Conservation (phyloP, 2,113 vertebrate species). For the Atlantisia rogersi region DNA sequence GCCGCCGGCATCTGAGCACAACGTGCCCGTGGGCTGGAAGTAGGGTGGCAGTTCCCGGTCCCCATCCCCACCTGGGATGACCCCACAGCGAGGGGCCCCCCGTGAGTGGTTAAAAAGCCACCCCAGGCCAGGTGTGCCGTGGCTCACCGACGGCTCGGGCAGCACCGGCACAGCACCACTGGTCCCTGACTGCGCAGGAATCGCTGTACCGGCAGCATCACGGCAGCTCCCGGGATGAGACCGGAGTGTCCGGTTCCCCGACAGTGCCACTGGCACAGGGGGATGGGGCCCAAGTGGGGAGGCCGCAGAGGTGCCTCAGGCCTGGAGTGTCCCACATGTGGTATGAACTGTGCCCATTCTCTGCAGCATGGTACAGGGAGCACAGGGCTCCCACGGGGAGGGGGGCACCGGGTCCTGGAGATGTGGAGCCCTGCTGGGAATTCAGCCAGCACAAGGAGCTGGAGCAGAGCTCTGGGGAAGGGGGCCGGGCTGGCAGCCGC, state of each 20-base stretch:
- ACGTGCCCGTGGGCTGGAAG: fast-evolving
- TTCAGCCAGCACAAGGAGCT: neutral
- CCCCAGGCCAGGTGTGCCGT: fast-evolving
- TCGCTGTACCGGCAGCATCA: no score
- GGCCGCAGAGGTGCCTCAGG: fast-evolving
- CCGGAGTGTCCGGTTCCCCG: neutral
- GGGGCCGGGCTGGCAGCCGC: conserved; percentile 24
- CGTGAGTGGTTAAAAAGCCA: fast-evolving
- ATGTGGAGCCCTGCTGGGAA: neutral
- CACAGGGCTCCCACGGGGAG: no score
- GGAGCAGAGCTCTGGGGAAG: neutral
- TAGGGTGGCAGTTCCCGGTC: neutral
- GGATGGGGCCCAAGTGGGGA: neutral
- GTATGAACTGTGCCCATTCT: neutral
- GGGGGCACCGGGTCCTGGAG: neutral
- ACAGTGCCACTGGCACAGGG: fast-evolving
- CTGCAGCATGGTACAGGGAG: fast-evolving
- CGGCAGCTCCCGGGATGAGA: neutral
- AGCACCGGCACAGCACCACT: neutral
- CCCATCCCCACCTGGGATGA: neutral
- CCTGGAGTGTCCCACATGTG: neutral
- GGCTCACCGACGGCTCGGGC: fast-evolving
- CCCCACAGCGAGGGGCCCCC: neutral
- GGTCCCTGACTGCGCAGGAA: no score
- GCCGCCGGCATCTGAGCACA: neutral